These are phyloP conservation scores for Sphinx pinastri DNA, from an alignment of 2,888 invertebrate species.

Conservation along the genomic window DNA sequence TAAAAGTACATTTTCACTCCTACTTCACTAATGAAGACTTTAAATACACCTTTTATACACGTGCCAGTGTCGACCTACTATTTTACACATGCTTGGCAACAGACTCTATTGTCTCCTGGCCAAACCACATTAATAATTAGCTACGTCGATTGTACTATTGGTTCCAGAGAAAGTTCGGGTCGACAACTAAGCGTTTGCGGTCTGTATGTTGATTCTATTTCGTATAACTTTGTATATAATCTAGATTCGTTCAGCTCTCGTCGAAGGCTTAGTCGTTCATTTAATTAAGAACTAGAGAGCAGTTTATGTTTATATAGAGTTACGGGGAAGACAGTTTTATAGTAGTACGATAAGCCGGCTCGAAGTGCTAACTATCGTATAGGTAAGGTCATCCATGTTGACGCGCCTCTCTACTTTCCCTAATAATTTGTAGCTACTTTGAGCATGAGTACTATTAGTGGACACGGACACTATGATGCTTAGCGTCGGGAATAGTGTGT, in stretches of 20 bases:
- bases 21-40: neutral
- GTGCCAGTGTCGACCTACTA: conserved; percentile 16
- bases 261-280: neutral
- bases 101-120: conserved; percentile 44
- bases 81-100: conserved; percentile 26
- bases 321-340: no score
- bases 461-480: no score
- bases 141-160: conserved; percentile 63
- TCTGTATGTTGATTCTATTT: conserved; percentile 37
- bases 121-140: conserved; percentile 67
- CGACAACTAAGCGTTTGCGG: conserved; percentile 45
- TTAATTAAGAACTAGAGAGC: neutral
- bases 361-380: no score
- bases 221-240: neutral
- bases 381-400: no score
- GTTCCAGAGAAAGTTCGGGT: conserved; percentile 71
- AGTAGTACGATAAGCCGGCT: no score
- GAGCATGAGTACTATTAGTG: no score
- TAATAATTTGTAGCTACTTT: no score
- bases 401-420: no score
- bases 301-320: neutral
- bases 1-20: no score
- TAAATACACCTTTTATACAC: neutral
- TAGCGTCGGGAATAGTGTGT: no score
- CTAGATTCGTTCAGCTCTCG: neutral